These are phyloP conservation scores for Ceratina japonica DNA, from an alignment of 1,140 invertebrate species.

Conservation along the genomic window DNA sequence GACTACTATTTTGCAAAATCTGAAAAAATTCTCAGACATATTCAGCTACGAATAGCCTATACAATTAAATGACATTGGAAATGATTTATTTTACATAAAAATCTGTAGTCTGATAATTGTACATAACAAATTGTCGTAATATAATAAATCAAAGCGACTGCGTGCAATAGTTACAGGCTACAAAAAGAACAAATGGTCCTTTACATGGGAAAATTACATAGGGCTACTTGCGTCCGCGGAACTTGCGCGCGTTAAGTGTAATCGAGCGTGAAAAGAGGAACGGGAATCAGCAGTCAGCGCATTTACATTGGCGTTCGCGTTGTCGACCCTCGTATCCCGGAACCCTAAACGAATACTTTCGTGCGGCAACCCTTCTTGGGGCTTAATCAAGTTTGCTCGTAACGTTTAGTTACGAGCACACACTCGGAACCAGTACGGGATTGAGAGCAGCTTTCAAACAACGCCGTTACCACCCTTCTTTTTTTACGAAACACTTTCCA, in stretches of 20 bases:
- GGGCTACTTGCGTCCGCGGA: not conserved
- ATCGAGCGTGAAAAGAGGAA: constrained; percentile 3
- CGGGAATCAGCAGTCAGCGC: not conserved
- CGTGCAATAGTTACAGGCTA: too few relatives aligned
- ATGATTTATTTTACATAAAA: too few relatives aligned
- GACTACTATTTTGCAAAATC: too few relatives aligned
- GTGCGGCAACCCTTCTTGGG: not conserved
- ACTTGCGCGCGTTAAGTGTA: constrained; percentile 1
- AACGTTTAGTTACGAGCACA: constrained; percentile 1
- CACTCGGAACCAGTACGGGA: not conserved
- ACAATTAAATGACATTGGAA: too few relatives aligned
- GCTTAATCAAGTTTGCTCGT: constrained; percentile 14
- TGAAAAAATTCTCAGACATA: too few relatives aligned
- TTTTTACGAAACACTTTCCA: not conserved
- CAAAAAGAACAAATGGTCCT: too few relatives aligned
- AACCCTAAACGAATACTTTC: constrained; percentile 11
- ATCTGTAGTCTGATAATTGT: too few relatives aligned
- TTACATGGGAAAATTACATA: too few relatives aligned
- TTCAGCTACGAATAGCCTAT: too few relatives aligned
- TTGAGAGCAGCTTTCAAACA: not conserved
- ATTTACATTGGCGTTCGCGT: not conserved
- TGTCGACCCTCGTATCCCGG: not conserved
- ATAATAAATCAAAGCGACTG: too few relatives aligned
- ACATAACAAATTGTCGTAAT: too few relatives aligned
- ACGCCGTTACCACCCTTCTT: not conserved